phyloP scores from a whole-genome alignment of 2,113 vertebrate genomes.

The Anarrhichthys ocellatus region DNA sequence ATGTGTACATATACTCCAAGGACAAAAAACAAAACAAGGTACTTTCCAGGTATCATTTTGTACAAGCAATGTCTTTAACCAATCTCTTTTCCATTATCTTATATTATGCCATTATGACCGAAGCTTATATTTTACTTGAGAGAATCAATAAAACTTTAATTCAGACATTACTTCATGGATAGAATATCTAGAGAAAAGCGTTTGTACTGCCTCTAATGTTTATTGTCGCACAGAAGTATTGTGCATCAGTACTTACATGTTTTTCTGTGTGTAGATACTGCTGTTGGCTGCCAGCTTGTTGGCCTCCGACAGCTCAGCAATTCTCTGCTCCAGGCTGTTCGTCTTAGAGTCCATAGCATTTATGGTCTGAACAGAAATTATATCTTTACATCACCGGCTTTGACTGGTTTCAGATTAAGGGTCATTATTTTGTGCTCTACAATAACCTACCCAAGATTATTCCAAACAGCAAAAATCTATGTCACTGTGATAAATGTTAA shows the following conservation, averaged over 20 bases:
- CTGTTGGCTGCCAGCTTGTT: conserved; percentile 99
- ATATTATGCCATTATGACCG: neutral
- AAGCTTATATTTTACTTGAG: neutral
- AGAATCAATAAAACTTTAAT: neutral
- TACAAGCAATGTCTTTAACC: neutral
- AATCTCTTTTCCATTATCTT: neutral
- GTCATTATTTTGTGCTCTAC: conserved; percentile 18
- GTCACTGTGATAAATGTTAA: conserved; percentile 72
- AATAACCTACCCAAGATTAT: conserved; percentile 33
- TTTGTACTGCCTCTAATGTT: neutral
- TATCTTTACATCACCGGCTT: neutral
- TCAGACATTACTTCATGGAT: neutral
- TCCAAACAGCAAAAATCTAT: conserved; percentile 62
- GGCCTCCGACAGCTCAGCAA: conserved; percentile 95
- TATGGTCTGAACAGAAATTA: conserved; percentile 87
- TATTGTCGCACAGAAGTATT: neutral
- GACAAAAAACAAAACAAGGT: neutral
- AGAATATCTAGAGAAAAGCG: neutral
- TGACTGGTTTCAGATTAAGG: neutral
- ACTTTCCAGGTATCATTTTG: neutral
- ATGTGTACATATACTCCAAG: neutral
- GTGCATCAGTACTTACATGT: conserved; percentile 90
- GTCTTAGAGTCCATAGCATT: conserved; percentile 99
- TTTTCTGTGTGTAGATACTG: conserved; percentile 98
- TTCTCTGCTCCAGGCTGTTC: conserved; percentile 96